A percentile compares a stretch with the other conserved stretches of the same genome.
These are phyloP conservation scores for Gallinago stenura DNA, from an alignment of 2,797 vertebrate genomes.

Conservation along the genomic window DNA sequence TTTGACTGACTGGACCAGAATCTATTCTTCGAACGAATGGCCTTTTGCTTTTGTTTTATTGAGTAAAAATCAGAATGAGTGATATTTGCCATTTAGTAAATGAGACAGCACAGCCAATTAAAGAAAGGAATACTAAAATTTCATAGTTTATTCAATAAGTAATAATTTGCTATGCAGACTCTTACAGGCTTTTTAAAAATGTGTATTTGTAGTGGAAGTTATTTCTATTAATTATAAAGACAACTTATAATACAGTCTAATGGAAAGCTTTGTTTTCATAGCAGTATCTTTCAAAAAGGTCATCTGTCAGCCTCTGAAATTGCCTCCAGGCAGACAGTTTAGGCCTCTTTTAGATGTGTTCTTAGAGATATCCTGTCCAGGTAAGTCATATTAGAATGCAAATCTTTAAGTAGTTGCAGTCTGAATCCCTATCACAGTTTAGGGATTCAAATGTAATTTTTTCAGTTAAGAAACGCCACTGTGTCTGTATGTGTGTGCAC, in stretches of 20 bases:
- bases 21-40: background rate
- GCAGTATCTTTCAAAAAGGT: background rate
- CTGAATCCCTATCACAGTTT: background rate
- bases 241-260: background rate
- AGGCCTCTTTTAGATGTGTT: background rate
- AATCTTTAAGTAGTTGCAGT: background rate
- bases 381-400: background rate
- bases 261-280: background rate
- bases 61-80: constrained; percentile 22
- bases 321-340: background rate
- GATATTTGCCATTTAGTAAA: background rate
- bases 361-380: background rate
- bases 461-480: background rate
- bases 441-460: background rate
- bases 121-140: background rate
- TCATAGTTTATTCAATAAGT: background rate
- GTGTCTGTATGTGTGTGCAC: background rate
- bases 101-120: background rate
- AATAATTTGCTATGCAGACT: background rate
- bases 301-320: background rate
- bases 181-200: background rate
- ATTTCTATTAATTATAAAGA: background rate
- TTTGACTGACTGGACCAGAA: background rate
- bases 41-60: background rate
- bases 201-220: background rate